Conservation (phyloP, 2,888 invertebrate genomes). For the Tipula lateralis region DNA sequence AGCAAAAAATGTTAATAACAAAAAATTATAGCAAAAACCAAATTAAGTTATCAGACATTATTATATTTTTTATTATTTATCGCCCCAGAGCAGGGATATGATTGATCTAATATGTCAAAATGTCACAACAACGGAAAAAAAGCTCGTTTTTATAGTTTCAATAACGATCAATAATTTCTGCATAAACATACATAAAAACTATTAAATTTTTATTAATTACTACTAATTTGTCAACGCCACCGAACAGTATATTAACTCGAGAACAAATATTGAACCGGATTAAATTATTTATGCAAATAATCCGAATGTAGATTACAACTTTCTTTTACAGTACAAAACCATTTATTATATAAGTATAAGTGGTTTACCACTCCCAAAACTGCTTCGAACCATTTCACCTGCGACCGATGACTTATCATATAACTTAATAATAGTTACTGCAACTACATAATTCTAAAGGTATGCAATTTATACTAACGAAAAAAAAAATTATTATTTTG, state of each 20-base stretch:
- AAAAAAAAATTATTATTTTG: not conserved
- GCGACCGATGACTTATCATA: not conserved
- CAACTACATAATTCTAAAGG: not conserved
- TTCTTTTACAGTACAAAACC: not conserved
- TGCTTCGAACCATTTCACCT: not conserved
- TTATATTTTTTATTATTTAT: not conserved
- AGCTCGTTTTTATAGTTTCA: not conserved
- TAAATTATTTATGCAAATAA: not conserved
- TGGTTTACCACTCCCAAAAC: not conserved
- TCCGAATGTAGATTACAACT: not conserved
- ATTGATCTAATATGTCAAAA: not conserved
- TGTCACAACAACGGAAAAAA: not conserved
- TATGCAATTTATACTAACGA: not conserved
- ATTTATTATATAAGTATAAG: not conserved
- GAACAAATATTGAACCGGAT: not conserved
- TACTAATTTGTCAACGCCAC: not conserved
- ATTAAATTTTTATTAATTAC: not conserved
- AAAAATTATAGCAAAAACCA: not conserved
- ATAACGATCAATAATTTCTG: not conserved
- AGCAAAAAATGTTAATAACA: not conserved
- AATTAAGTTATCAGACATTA: slow-evolving; percentile 4
- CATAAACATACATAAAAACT: not conserved
- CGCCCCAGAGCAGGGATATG: not conserved
- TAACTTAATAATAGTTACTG: not conserved
- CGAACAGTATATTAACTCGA: too few species aligned